Evolutionary conservation across 2,113 vertebrate genomes (phyloP), one percentile per base, ranked within the genome.

Genomic region (Speoplatyrhinus poulsoni): DNA sequence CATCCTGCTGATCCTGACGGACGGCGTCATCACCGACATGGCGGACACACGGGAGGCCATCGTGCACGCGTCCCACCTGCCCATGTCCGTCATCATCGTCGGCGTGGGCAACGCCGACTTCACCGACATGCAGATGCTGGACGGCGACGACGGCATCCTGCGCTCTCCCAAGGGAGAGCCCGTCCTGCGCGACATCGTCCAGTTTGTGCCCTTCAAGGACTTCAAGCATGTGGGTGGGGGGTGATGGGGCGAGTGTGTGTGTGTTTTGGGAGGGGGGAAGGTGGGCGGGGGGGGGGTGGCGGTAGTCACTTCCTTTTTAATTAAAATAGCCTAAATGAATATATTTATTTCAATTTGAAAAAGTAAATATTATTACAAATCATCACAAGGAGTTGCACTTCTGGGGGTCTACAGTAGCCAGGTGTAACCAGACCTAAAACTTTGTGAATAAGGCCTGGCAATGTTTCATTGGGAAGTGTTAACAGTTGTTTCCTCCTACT

Each of bases 81-180:
- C 98, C 83, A 98, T 99, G 96, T 99, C 98, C 0, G 96, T 99
- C 89, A 99, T 99, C 90, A 99, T 99, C 15, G 96, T 99, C 0
- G 98, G 98, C 0, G 94, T 99, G 57, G 98, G 98, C 17, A 98
- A 95, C 0, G 98, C 98, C 0, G 98, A 99, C 79, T 99, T 99
- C 79, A 98, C 96, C 0, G 98, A 98, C 92, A 99, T 99, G 98
- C 97, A 98, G 93, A 98, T 98, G 90, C 82, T 99, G 73, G 98
- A 99, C 0, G 98, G 97, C 0, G 98, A 99, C 0, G 96, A 98
- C 0, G 98, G 97, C 58, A 98, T 98, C 84, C 93, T 99, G 86
- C 93, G 96, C 55, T 98, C 98, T 0, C 96, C 97, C 54, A 98
- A 97, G 80, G 98, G 98, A 64, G 97, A 99, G 89, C 96, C 96